Evolutionary conservation across 1,140 invertebrate genomes (phyloP).

Genomic region (Drosophila varians): DNA sequence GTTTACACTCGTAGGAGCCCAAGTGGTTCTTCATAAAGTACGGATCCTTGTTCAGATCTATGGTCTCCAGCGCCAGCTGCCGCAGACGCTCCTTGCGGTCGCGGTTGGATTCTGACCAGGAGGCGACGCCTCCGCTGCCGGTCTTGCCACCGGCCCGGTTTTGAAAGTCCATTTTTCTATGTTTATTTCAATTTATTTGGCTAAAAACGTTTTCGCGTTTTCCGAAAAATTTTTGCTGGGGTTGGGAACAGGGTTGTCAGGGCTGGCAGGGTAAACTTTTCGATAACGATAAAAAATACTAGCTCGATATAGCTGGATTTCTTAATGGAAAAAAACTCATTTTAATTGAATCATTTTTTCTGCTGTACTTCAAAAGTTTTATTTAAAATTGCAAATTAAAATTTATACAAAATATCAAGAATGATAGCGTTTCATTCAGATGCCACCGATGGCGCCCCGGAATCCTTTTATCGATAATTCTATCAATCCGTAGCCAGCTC

Average conservation of each 20-base stretch:
- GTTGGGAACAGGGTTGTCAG: conserved; percentile 40
- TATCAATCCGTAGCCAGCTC: not conserved
- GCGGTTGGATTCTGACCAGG: conserved; percentile 98
- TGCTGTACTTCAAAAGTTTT: too few relatives aligned
- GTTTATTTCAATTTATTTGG: conserved; percentile 10
- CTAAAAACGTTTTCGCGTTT: conserved; percentile 1
- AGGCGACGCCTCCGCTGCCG: conserved; percentile 98
- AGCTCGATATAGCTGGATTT: too few relatives aligned
- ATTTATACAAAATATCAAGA: too few relatives aligned
- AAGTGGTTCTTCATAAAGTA: conserved; percentile 99
- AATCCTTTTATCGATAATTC: not conserved
- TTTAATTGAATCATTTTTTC: too few relatives aligned
- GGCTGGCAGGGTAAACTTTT: too few relatives aligned
- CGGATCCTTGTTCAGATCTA: conserved; percentile 99
- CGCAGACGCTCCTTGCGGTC: conserved; percentile 97
- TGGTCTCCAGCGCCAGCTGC: conserved; percentile 98
- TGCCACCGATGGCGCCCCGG: too few relatives aligned
- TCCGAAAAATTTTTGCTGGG: conserved; percentile 6
- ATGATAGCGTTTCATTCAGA: not conserved
- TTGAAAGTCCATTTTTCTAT: conserved; percentile 93
- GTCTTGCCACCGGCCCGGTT: conserved; percentile 99
- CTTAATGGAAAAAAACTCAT: too few relatives aligned
- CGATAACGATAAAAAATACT: too few relatives aligned
- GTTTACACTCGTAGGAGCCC: conserved; percentile 99
- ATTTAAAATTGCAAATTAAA: too few relatives aligned